A percentile compares a stretch with the other conserved stretches of the same genome.
These are phyloP conservation scores for Percopsis omiscomaycus DNA, from an alignment of 2,797 vertebrate species.

Conservation along the genomic window DNA sequence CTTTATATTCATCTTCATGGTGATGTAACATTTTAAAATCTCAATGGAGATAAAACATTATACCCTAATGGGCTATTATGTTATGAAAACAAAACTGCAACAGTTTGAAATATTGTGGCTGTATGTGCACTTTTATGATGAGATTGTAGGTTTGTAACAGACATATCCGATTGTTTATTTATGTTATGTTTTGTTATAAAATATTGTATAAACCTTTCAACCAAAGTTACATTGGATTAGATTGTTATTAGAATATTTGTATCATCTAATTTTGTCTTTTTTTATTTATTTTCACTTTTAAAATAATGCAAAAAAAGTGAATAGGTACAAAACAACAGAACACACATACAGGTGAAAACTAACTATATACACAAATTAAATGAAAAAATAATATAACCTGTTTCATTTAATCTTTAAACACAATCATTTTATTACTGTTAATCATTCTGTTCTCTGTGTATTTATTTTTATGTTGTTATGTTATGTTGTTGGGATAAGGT, in stretches of 20 bases:
- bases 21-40: slow-evolving; percentile 51
- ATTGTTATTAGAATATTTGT: too few species aligned
- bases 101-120: slow-evolving; percentile 56
- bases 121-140: slow-evolving; percentile 47
- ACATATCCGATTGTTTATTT: slow-evolving; percentile 24
- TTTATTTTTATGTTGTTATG: slow-evolving; percentile 75
- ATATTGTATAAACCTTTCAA: not conserved
- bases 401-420: too few species aligned
- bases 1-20: slow-evolving; percentile 57
- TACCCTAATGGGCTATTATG: slow-evolving; percentile 4
- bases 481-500: slow-evolving; percentile 42
- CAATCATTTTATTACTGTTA: not conserved
- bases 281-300: too few species aligned
- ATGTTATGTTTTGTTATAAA: not conserved
- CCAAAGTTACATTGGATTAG: not conserved
- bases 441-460: slow-evolving; percentile 34
- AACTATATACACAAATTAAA: too few species aligned
- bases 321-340: too few species aligned
- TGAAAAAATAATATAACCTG: too few species aligned
- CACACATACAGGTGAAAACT: too few species aligned
- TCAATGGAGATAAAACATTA: slow-evolving; percentile 62
- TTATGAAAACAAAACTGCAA: slow-evolving; percentile 58
- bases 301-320: too few species aligned
- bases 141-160: slow-evolving; percentile 42
- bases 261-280: too few species aligned